phyloP scores from a whole-genome alignment of 2,888 invertebrate genomes.

The Megastigmus dorsalis region DNA sequence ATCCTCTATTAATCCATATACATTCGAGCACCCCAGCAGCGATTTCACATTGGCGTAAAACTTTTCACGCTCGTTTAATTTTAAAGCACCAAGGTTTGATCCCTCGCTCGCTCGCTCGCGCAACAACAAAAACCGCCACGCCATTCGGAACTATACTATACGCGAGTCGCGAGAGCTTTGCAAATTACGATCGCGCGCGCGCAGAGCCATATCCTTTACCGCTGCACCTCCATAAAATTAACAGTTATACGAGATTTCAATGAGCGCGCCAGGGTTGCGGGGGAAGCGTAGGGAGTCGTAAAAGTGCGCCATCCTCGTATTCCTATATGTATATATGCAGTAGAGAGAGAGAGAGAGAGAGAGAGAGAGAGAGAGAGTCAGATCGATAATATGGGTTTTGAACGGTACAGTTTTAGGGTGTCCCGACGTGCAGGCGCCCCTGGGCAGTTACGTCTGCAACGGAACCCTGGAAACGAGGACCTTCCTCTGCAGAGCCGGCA shows the following conservation, averaged over 20 bases:
- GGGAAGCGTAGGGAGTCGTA: too few relatives aligned
- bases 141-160: not conserved
- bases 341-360: too few relatives aligned
- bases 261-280: not conserved
- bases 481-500: slow-evolving; percentile 82
- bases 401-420: slow-evolving; percentile 82
- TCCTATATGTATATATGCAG: too few relatives aligned
- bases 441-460: slow-evolving; percentile 82
- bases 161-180: not conserved
- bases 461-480: slow-evolving; percentile 80
- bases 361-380: too few relatives aligned
- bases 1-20: not conserved
- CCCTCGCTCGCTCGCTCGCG: not conserved
- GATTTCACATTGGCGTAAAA: not conserved
- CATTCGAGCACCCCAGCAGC: not conserved
- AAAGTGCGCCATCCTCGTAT: not conserved
- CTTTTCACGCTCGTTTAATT: slow-evolving; percentile 23
- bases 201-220: too few relatives aligned
- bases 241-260: not conserved
- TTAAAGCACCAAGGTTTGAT: not conserved
- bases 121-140: not conserved
- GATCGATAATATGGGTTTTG: slow-evolving; percentile 33
- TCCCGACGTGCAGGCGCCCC: slow-evolving; percentile 79
- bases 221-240: slow-evolving; percentile 10
- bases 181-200: not conserved